Base-by-base conservation (phyloP, 37 sponge, comb jelly and placozoan species). In the Beroe forskalii region DNA sequence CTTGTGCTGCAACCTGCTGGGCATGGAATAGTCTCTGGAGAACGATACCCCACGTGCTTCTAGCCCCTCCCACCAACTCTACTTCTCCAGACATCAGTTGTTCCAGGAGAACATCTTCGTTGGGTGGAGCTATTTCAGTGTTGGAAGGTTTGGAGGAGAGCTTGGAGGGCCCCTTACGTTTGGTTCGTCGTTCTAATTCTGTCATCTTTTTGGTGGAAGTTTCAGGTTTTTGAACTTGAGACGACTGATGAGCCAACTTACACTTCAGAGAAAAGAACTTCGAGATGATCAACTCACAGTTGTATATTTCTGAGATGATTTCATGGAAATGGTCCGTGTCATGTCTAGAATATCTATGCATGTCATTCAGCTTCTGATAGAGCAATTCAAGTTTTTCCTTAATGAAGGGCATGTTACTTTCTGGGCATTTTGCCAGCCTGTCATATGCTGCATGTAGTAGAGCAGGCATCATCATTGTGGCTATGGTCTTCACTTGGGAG, bases 11-110 rank as follows among this genome's bases (percentile, higher is more conserved):
- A 19, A 38, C 55, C 42, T 80, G 86, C 55, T 80, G 86, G 3
- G 86, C 44, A 37, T 80, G 86, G 86, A 80, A 80, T 23, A 80
- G 27, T 17, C 86, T 32, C 30, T 80, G 86, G 12, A 80, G 48
- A 6, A 44, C 55, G 42, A 12, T 44, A 3, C 55, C 86, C 55
- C 43, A 43, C 28, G 31, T 4, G 30, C 86, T 44, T 20, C 55
- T 35, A 24, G 55, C 35, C 4, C 37, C 72, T 36, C 72, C 72
- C 36, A 32, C 72, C 32, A 69, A 12, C 72, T 69, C 72, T 36
- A 32, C 38, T 69, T 69, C 72, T 9, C 33, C 27, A 2, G 72
- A 36, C 1, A 69, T 2, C 3, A 69, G 72, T 33, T 69, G 72
- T 69, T 69, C 72, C 4, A 69, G 32, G 37, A 69, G 38, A 69